Conservation (phyloP, 2,888 invertebrate species). For the Cheilosia vulpina region DNA sequence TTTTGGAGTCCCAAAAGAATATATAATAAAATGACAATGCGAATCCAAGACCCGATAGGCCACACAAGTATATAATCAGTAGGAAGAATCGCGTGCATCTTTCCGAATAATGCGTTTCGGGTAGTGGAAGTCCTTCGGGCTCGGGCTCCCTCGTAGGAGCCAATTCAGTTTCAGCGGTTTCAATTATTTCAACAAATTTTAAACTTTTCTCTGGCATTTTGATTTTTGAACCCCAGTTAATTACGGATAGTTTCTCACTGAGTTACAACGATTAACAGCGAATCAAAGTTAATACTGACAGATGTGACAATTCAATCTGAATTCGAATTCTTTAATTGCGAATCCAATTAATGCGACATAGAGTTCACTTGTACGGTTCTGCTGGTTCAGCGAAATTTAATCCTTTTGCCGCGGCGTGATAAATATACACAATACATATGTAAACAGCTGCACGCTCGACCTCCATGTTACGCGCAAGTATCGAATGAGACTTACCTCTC, state of each 20-base stretch:
- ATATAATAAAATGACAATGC: constrained; percentile 82
- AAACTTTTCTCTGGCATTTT: constrained; percentile 49
- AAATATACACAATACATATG: constrained; percentile 25
- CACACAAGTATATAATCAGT: constrained; percentile 81
- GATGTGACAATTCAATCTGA: constrained; percentile 71
- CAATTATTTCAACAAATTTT: constrained; percentile 66
- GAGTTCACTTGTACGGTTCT: constrained; percentile 22
- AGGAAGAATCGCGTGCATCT: constrained; percentile 80
- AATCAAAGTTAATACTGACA: constrained; percentile 70
- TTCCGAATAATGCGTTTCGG: constrained; percentile 79
- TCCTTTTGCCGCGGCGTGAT: constrained; percentile 49
- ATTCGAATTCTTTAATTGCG: constrained; percentile 65
- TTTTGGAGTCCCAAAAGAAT: constrained; percentile 83
- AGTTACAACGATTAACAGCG: constrained; percentile 44
- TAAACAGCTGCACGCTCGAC: background rate
- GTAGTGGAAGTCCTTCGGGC: constrained; percentile 18
- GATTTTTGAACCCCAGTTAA: background rate
- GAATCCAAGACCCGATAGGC: constrained; percentile 81
- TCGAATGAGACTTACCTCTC: constrained; percentile 54
- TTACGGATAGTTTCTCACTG: background rate
- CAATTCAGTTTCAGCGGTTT: constrained; percentile 58
- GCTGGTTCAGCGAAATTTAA: constrained; percentile 58
- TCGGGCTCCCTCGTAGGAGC: constrained; percentile 7
- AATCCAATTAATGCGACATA: constrained; percentile 67
- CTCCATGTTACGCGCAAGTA: constrained; percentile 28